Evolutionary conservation across 2,888 invertebrate genomes (phyloP).

Genomic region (Chalcosyrphus nemorum): DNA sequence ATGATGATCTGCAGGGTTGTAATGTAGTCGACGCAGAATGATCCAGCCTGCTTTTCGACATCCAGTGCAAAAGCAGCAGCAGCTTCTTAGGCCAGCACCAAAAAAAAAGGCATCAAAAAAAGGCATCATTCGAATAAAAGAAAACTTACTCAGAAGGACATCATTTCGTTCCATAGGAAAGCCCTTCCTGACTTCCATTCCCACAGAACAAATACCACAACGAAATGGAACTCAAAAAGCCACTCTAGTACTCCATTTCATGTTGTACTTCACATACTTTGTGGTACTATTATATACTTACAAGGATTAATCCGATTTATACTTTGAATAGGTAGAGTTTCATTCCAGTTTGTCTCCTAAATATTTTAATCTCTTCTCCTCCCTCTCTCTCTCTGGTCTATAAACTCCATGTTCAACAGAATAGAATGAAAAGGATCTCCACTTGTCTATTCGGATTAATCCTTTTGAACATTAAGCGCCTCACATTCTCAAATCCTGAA

Average conservation of each 20-base stretch:
- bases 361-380: not conserved
- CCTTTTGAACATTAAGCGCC: constrained; percentile 11
- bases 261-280: not conserved
- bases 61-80: too few relatives aligned
- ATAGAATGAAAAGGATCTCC: not conserved
- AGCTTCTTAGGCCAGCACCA: too few relatives aligned
- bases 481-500: constrained; percentile 2
- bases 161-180: too few relatives aligned
- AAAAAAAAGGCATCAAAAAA: too few relatives aligned
- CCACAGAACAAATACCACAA: too few relatives aligned
- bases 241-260: not conserved
- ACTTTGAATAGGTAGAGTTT: not conserved
- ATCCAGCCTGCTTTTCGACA: too few relatives aligned
- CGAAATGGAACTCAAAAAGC: not conserved
- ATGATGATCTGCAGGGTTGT: too few relatives aligned
- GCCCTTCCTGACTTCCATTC: too few relatives aligned
- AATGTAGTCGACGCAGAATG: too few relatives aligned
- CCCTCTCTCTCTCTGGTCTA: not conserved
- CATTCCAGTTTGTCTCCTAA: not conserved
- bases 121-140: too few relatives aligned
- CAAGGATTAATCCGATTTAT: not conserved
- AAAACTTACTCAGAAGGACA: too few relatives aligned
- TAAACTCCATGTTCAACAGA: not conserved
- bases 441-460: constrained; percentile 12
- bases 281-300: not conserved